Base-by-base conservation (phyloP, 2,888 invertebrate genomes). In the Eupithecia subumbrata region DNA sequence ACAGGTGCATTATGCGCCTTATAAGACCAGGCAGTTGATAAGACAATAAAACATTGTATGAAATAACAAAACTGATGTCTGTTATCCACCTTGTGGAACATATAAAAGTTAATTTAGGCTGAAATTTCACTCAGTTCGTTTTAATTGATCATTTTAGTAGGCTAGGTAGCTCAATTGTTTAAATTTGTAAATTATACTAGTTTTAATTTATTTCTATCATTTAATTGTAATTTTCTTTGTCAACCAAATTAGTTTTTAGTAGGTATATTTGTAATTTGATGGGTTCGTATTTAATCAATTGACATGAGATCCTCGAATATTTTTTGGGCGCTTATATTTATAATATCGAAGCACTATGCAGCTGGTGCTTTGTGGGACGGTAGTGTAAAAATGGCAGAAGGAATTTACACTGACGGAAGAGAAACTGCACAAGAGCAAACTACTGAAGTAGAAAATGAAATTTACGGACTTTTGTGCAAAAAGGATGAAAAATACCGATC, bases 401-500 rank as follows among this genome's bases (percentile, higher is more conserved):
- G 2, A 4, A 2, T 2, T 22, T 25, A 60, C 56, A 25, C 22
- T 25, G 25, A 60, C 0, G 5, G 5, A 22, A 60, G 56, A 60
- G 12, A 60, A 25, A 5, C 8, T 0, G 0, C 5, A 5, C 12
- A 25, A 14, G 0, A 25, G 4, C 5, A 12, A 5, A 0, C 1
- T 12, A 25, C 22, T 60, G 5, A 60, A 5, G 0, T 25, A 0
- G 1, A 25, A 25, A 14, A 5, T 60, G 0, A 3, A 22, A 5
- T 25, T 1, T 25, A 5, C 0, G 60, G 3, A 25, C 1, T 18
- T 37, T 2, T 1, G 2, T 67, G 66, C 12, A 11, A 37, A 2
- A 8, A 37, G 9, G 11, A 40, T 40, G 37, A 40, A 0, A 0
- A 0, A n/a, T 82, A 82, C 69, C 73, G 82, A 16, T 45, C 76